phyloP scores from a whole-genome alignment of 2,888 invertebrate species.

The Leucoptera coffeella region DNA sequence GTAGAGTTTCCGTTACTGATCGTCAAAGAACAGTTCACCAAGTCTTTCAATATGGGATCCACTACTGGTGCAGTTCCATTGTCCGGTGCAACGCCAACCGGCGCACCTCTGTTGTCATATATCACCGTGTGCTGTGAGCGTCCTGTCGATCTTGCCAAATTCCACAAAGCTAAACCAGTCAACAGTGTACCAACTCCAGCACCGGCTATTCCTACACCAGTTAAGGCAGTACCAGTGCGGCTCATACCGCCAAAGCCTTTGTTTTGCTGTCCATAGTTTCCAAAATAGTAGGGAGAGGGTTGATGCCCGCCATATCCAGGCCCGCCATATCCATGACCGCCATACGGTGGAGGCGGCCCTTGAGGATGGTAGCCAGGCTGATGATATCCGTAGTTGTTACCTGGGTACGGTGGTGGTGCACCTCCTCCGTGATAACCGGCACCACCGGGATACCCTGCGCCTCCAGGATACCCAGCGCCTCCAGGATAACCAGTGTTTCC shows the following conservation, averaged over 20 bases:
- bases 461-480: slow-evolving; percentile 10
- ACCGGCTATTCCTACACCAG: slow-evolving; percentile 37
- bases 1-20: slow-evolving; percentile 27
- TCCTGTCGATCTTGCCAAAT: slow-evolving; percentile 40
- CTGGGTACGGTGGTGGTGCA: slow-evolving; percentile 7
- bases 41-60: slow-evolving; percentile 32
- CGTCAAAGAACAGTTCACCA: slow-evolving; percentile 40
- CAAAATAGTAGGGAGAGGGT: slow-evolving; percentile 36
- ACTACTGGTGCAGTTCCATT: slow-evolving; percentile 21
- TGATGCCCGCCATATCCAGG: slow-evolving; percentile 12
- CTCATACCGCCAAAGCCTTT: slow-evolving; percentile 24
- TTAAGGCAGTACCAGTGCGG: slow-evolving; percentile 23
- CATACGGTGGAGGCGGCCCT: slow-evolving; percentile 27
- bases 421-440: slow-evolving; percentile 1
- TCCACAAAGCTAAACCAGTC: slow-evolving; percentile 45
- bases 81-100: slow-evolving; percentile 30
- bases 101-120: slow-evolving; percentile 41
- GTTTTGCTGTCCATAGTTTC: slow-evolving; percentile 25
- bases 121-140: slow-evolving; percentile 34
- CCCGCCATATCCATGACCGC: slow-evolving; percentile 14
- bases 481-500: slow-evolving; percentile 12
- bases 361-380: slow-evolving; percentile 14
- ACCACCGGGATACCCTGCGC: background rate
- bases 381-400: background rate
- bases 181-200: slow-evolving; percentile 41